These are phyloP conservation scores for Macaria liturata DNA, from an alignment of 2,888 invertebrate species.

Conservation along the genomic window DNA sequence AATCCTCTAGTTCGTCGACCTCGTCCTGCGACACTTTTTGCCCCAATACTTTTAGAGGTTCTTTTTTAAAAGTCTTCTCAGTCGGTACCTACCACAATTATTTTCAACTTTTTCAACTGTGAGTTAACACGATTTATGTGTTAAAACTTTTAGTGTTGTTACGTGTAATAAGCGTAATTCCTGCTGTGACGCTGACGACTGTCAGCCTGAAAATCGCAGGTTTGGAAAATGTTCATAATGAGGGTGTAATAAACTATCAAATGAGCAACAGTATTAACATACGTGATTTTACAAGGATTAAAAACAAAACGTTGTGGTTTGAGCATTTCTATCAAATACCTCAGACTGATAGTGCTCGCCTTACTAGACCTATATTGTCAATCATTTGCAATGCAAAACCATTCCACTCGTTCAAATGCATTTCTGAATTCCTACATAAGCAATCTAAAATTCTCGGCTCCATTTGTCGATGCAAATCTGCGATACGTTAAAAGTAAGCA, in stretches of 20 bases:
- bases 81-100: slow-evolving; percentile 69
- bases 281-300: too few species aligned
- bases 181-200: slow-evolving; percentile 20
- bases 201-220: slow-evolving; percentile 7
- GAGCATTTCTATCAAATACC: too few species aligned
- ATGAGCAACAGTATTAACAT: slow-evolving; percentile 1
- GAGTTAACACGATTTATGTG: slow-evolving; percentile 64
- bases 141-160: slow-evolving; percentile 56
- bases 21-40: slow-evolving; percentile 75
- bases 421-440: slow-evolving; percentile 1
- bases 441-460: slow-evolving; percentile 5
- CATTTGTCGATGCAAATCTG: slow-evolving; percentile 15
- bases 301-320: too few species aligned
- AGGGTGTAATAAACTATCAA: slow-evolving; percentile 11
- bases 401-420: background rate
- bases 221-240: slow-evolving; percentile 8
- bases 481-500: slow-evolving; percentile 8
- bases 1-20: slow-evolving; percentile 68
- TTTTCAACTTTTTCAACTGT: slow-evolving; percentile 73
- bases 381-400: slow-evolving; percentile 9
- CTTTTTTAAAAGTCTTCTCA: slow-evolving; percentile 47
- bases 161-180: slow-evolving; percentile 38
- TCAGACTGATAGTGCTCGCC: too few species aligned
- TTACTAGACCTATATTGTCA: background rate
- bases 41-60: slow-evolving; percentile 66